Evolutionary conservation across 2,888 invertebrate genomes (phyloP).

Genomic region (Ecliptopera silaceata): DNA sequence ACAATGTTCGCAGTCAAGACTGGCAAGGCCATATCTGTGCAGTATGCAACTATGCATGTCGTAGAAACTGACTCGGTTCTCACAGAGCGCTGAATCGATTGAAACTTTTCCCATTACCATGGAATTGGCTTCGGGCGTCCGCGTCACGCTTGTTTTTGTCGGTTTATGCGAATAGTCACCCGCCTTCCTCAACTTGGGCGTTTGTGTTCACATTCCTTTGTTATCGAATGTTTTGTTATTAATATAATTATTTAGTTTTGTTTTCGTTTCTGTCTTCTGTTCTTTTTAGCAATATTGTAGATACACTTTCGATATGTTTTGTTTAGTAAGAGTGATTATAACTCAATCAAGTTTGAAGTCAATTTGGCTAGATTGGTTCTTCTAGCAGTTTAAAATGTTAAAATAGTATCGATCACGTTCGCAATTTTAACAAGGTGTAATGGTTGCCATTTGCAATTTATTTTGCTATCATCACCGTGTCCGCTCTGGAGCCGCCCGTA

Average conservation of each 20-base stretch:
- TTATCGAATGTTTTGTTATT: slow-evolving; percentile 5
- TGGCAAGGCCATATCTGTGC: slow-evolving; percentile 24
- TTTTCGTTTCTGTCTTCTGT: background rate
- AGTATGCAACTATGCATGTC: slow-evolving; percentile 26
- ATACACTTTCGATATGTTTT: too few species aligned
- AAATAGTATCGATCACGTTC: slow-evolving; percentile 43
- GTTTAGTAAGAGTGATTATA: background rate
- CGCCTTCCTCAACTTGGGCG: slow-evolving; percentile 15
- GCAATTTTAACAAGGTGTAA: slow-evolving; percentile 58
- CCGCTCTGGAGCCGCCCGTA: slow-evolving; percentile 42
- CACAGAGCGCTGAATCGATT: slow-evolving; percentile 54
- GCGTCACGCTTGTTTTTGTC: slow-evolving; percentile 53
- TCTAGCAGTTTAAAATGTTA: slow-evolving; percentile 21
- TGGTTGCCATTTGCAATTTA: slow-evolving; percentile 56
- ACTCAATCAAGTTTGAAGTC: background rate
- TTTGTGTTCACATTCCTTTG: slow-evolving; percentile 18
- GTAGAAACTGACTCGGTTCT: slow-evolving; percentile 37
- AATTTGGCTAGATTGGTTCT: background rate
- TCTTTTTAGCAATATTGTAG: too few species aligned
- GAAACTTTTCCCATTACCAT: slow-evolving; percentile 66
- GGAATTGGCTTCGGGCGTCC: slow-evolving; percentile 51
- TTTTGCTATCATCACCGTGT: slow-evolving; percentile 48
- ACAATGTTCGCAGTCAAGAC: slow-evolving; percentile 16
- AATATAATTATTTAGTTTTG: background rate
- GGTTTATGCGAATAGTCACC: slow-evolving; percentile 40